These are phyloP conservation scores for Dunckerocampus dactyliophorus DNA, from an alignment of 2,113 vertebrate genomes.

Conservation along the genomic window DNA sequence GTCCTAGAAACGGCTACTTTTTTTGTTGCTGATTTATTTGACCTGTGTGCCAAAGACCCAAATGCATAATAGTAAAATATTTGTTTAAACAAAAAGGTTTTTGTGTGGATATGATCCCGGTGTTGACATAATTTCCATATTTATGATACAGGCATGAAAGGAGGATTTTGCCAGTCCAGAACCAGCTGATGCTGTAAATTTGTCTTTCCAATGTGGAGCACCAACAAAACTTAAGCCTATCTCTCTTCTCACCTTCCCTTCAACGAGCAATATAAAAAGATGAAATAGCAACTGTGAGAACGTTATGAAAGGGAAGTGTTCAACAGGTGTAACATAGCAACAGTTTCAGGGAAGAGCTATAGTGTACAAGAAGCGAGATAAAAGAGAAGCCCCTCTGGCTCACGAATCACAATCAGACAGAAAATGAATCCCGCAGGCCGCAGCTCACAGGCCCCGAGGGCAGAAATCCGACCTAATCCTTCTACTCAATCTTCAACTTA, in stretches of 20 bases:
- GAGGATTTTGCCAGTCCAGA: no score
- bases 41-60: no score
- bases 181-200: neutral
- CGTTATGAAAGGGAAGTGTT: neutral
- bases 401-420: slow-evolving; percentile 22
- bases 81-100: no score
- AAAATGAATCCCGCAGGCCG: slow-evolving; percentile 30
- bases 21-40: no score
- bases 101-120: no score
- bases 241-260: neutral
- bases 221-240: slow-evolving; percentile 13
- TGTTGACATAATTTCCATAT: no score
- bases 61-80: no score
- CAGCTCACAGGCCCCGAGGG: slow-evolving; percentile 33
- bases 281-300: neutral
- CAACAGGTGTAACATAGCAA: neutral
- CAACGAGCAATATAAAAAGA: neutral
- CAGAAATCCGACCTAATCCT: slow-evolving; percentile 43
- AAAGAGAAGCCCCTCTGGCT: slow-evolving; percentile 38
- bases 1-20: no score
- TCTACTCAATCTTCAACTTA: slow-evolving; percentile 46
- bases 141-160: no score
- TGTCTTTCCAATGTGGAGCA: neutral
- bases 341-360: slow-evolving; percentile 16
- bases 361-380: slow-evolving; percentile 25